Base-by-base conservation (phyloP, 2,888 invertebrate species). In the Aphidoletes aphidimyza region DNA sequence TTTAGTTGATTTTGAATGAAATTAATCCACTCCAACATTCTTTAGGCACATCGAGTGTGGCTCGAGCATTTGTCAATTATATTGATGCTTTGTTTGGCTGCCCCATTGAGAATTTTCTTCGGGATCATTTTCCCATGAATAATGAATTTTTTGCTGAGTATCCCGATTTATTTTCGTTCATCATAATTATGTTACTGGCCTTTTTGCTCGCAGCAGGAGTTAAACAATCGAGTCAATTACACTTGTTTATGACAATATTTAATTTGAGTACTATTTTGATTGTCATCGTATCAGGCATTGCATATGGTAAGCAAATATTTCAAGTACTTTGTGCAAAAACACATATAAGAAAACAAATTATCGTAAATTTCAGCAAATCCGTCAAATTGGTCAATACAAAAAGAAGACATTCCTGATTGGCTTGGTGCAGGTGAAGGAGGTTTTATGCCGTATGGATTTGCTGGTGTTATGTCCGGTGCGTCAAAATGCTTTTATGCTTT, bases 401-500 rank as follows among this genome's bases (percentile, higher is more conserved):
- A 91, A 0, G 91, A 92, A 42, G 91, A 93, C 84, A 93, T 95
- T 22, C 92, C 92, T 0, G 87, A 89, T 0, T 88, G 88, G 5
- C 87, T 87, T 11, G 86, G 89, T 69, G 93, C 92, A 0, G 98
- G 98, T 0, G 91, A 89, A 0, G 98, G 98, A 0, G 98, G 98
- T 0, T 98, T 98, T 89, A 92, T 96, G 91, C 98, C 98, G 0
- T 98, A 94, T 90, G 98, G 98, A 0, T 89, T 97, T 54, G 92
- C 94, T 0, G 98, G 97, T 0, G 93, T 97, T 3, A 95, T 97
- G 95, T 93, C 95, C 0, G 97, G 97, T 0, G 90, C 96, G 0
- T 96, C 96, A 0, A 96, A 95, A 88, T 96, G 96, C 88, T 96
- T 96, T 91, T 98, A 95, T 89, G 97, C 97, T 22, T 98, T 98